Base-by-base conservation (phyloP, 2,888 invertebrate species). In the Sarcophaga caerulescens region DNA sequence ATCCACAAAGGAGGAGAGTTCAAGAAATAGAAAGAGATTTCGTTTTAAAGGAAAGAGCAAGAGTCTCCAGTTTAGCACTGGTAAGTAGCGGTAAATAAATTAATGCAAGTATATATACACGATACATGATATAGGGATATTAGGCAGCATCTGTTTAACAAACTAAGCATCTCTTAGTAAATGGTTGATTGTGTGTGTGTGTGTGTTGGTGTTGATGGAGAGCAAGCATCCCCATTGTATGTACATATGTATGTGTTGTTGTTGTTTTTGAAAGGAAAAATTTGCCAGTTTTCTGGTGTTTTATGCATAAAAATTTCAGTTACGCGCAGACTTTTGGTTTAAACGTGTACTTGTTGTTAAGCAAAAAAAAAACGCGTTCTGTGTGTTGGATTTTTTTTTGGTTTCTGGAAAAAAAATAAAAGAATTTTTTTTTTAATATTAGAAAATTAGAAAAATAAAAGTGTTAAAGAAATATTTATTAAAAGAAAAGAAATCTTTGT, bases 301-400 rank as follows among this genome's bases (percentile, higher is more conserved):
- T 52, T 52, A 52, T 35, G 35, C 69, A 74, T 78, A 78, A 81
- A 81, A 84, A 66, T 84, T 86, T 86, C 70, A 86, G 86, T 86
- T 86, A 81, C 86, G 86, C 86, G 86, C 86, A 86, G 86, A 86
- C 86, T 81, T 86, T 84, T 78, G 86, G 81, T 81, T 86, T 78
- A 86, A 86, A 86, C 86, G 86, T 84, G 81, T 81, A 75, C 78
- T 76, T 83, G 59, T 44, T 70, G 62, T 52, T 65, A 19, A 62
- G 23, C 66, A 62, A 74, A 69, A 75, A 66, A 0, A 35, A 35
- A 35, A 35, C 35, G 35, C 35, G 35, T 21, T 14, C 62, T 75
- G 60, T 66, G 25, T 57, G 44, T 63, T 45, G n/a, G 11, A 57
- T 35, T 35, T 35, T 66, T 74, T 74, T 80, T 79, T 82, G 35